Conservation (phyloP, 2,888 invertebrate species). For the Horisme vitalbata region DNA sequence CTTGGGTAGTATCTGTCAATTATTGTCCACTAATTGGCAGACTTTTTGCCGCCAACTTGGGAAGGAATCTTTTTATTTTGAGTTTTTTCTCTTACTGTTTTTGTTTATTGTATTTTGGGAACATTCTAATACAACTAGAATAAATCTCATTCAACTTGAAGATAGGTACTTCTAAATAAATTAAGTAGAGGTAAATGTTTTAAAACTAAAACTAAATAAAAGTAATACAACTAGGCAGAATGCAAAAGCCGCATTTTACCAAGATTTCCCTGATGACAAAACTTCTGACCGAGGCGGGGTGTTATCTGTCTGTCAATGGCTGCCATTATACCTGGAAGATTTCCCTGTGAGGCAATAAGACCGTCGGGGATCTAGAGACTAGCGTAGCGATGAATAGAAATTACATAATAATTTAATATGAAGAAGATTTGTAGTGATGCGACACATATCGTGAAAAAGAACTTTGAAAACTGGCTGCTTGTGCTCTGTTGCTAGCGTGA, state of each 20-base stretch:
- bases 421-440: background rate
- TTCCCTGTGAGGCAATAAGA: background rate
- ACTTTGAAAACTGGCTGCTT: too few species aligned
- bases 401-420: background rate
- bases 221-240: too few species aligned
- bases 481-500: too few species aligned
- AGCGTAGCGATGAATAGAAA: slow-evolving; percentile 1
- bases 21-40: slow-evolving; percentile 30
- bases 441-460: background rate
- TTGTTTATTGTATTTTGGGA: background rate
- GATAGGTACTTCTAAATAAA: too few species aligned
- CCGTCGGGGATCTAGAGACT: background rate
- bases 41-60: slow-evolving; percentile 10
- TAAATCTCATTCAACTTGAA: too few species aligned
- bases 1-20: slow-evolving; percentile 30
- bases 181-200: too few species aligned
- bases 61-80: slow-evolving; percentile 1
- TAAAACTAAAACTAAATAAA: too few species aligned
- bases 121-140: too few species aligned
- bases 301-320: background rate
- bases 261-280: background rate
- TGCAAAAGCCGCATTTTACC: background rate
- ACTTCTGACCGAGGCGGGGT: background rate
- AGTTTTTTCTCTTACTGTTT: background rate
- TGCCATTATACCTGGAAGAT: background rate